Conservation (phyloP, 64 coral and sea anemone species). For the Stichodactyla helianthus region DNA sequence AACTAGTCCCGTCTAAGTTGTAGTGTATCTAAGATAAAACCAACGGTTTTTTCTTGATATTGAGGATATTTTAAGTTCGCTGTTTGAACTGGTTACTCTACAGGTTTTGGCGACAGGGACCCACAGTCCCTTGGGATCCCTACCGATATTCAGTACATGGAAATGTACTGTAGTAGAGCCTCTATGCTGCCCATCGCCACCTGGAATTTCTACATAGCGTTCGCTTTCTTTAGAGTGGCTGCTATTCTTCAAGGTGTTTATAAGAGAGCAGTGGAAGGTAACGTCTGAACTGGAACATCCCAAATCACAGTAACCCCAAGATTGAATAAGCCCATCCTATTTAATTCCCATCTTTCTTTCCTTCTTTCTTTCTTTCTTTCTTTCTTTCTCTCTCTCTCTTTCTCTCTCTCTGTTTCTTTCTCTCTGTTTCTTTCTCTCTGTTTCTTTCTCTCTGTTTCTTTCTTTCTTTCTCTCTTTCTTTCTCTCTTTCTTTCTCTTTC, state of each 20-base stretch:
- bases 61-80: background rate
- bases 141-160: constrained; percentile 74
- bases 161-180: constrained; percentile 73
- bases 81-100: background rate
- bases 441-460: too few species aligned
- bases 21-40: too few species aligned
- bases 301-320: background rate
- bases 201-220: constrained; percentile 98
- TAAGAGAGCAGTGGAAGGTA: constrained; percentile 88
- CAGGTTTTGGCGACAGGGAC: constrained; percentile 66
- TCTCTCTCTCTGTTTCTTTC: too few species aligned
- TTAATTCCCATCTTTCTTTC: too few species aligned
- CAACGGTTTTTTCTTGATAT: background rate
- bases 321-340: too few species aligned
- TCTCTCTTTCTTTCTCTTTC: too few species aligned
- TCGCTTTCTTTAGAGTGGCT: constrained; percentile 90
- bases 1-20: too few species aligned
- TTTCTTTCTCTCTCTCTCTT: too few species aligned
- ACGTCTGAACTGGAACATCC: background rate
- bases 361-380: too few species aligned
- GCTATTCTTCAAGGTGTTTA: constrained; percentile 98
- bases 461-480: too few species aligned
- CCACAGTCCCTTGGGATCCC: constrained; percentile 66
- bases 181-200: constrained; percentile 54
- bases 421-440: too few species aligned